Percentiles rank a stretch among this genome's conserved stretches.
These are phyloP conservation scores for Ostrea edulis DNA, from an alignment of 1,140 invertebrate species.

Conservation along the genomic window DNA sequence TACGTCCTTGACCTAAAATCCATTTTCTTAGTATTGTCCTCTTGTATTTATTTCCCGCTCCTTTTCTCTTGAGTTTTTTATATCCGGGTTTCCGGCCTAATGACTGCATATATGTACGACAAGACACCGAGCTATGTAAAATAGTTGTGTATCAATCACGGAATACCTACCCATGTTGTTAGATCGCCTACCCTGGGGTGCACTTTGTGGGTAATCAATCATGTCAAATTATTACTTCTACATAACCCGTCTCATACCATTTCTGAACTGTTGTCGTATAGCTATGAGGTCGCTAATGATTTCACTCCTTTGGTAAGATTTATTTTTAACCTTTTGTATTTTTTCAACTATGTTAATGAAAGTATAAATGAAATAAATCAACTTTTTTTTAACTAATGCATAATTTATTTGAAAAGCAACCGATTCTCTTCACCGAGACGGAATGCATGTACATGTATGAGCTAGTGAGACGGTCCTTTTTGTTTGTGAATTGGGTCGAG, in stretches of 20 bases:
- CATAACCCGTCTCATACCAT: neutral
- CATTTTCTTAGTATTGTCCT: neutral
- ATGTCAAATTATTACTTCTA: neutral
- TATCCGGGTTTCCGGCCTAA: neutral
- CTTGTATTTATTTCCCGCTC: neutral
- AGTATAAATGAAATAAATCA: too few species aligned
- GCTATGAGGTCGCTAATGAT: neutral
- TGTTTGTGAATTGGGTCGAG: too few species aligned
- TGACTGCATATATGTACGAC: neutral
- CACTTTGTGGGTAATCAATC: conserved; percentile 7
- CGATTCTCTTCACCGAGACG: too few species aligned
- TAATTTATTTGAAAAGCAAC: too few species aligned
- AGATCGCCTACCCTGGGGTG: neutral
- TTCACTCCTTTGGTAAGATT: neutral
- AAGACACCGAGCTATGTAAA: neutral
- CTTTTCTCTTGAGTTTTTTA: neutral
- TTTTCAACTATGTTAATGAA: too few species aligned
- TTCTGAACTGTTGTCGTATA: neutral
- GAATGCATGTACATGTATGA: too few species aligned
- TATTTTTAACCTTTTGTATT: neutral
- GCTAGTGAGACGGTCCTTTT: too few species aligned
- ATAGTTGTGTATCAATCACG: neutral
- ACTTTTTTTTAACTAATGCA: too few species aligned
- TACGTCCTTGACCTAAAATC: too few species aligned
- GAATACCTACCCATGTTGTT: neutral